These are phyloP conservation scores for Agriotes lineatus DNA, from an alignment of 2,888 invertebrate genomes.

Conservation along the genomic window DNA sequence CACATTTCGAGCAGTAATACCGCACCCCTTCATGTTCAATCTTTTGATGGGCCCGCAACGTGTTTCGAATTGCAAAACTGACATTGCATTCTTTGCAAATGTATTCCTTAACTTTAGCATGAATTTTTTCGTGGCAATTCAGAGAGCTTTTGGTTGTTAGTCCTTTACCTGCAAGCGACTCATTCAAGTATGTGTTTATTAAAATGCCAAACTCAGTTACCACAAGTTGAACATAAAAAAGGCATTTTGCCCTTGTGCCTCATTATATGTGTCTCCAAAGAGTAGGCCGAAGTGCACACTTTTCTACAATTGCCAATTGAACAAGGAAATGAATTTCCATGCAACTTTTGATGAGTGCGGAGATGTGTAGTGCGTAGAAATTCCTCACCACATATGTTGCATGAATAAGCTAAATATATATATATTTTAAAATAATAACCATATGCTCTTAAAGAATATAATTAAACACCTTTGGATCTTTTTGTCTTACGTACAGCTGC, in stretches of 20 bases:
- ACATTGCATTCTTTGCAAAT: conserved; percentile 54
- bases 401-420: not conserved
- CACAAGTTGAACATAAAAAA: conserved; percentile 57
- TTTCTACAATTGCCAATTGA: conserved; percentile 51
- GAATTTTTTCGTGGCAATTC: conserved; percentile 57
- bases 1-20: conserved; percentile 57
- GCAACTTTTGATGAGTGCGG: not conserved
- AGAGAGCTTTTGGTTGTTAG: conserved; percentile 56
- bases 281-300: conserved; percentile 48
- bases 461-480: too few relatives aligned
- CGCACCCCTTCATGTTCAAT: conserved; percentile 56
- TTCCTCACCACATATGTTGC: not conserved
- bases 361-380: not conserved
- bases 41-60: conserved; percentile 55
- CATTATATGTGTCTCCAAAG: conserved; percentile 52
- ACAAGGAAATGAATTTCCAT: conserved; percentile 37
- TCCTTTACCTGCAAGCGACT: conserved; percentile 53
- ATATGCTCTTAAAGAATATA: too few relatives aligned
- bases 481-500: too few relatives aligned
- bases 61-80: conserved; percentile 56
- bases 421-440: too few relatives aligned
- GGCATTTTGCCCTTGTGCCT: conserved; percentile 53
- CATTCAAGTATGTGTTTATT: not conserved
- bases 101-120: conserved; percentile 52
- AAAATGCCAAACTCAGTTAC: conserved; percentile 43